Base-by-base conservation (phyloP, 2,113 vertebrate genomes). In the Cisticola juncidis region DNA sequence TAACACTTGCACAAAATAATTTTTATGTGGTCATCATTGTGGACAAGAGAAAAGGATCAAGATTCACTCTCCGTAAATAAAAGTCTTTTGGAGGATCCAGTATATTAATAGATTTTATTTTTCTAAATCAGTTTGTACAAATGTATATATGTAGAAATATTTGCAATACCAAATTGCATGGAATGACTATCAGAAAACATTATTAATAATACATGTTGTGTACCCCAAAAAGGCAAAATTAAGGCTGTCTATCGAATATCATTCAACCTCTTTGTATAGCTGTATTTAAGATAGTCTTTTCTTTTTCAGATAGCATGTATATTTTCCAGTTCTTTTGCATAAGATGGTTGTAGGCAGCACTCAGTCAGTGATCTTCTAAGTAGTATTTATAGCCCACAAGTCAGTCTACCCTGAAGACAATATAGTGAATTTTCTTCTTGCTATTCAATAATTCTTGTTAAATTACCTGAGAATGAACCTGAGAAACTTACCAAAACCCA, bases 21-120 rank as follows among this genome's bases (percentile, higher is more conserved):
- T 3, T 0, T 13, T 70, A n/a, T 0, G 0, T 36, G 17, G 12
- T 28, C 4, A 6, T 33, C 28, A 57, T 5, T 0, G 0, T 57
- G 45, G 38, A 42, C 14, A 51, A 72, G 14, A 88, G 15, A 9
- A 56, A 47, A 73, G 9, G 12, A 51, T 12, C 12, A 76, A 64
- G 8, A 60, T 9, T 69, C 21, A 31, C 28, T 36, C 9, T 80
- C 40, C 50, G 25, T 21, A n/a, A 73, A 57, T 11, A 45, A 4
- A 65, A 45, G 35, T 12, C 1, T n/a, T 5, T 58, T 12, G 4
- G 3, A 12, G 57, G 1, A 50, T 19, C 9, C 1, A 29, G 4
- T 42, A 40, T 78, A 47, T 42, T 50, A 29, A 38, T 36, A 19
- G 24, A 60, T 88, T 81, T 5, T 47, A 28, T 65, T 86, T 26